These are phyloP conservation scores for Agrilus mali DNA, from an alignment of 2,888 invertebrate species.

Conservation along the genomic window DNA sequence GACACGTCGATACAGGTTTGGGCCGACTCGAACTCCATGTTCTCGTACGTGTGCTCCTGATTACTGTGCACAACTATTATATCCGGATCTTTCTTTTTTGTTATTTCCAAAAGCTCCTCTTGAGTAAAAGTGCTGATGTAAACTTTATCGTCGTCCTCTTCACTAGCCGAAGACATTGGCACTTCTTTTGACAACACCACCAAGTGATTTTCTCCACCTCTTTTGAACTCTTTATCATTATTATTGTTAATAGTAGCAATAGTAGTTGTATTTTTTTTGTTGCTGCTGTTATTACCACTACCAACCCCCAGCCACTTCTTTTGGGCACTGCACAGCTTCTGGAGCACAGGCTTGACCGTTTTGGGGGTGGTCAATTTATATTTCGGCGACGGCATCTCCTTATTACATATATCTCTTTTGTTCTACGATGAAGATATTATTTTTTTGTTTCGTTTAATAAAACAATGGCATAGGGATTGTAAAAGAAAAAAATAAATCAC, in stretches of 20 bases:
- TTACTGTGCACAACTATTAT: conserved; percentile 16
- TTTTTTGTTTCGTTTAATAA: too few species aligned
- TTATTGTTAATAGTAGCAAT: conserved; percentile 3
- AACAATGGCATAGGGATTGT: too few species aligned
- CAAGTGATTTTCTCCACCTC: conserved; percentile 4
- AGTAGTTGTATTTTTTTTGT: neutral
- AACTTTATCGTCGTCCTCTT: neutral
- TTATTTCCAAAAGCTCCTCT: neutral
- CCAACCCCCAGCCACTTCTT: conserved; percentile 20
- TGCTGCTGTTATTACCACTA: conserved; percentile 6
- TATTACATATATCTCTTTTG: conserved; percentile 1
- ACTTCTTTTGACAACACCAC: too few species aligned
- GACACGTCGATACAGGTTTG: too few species aligned
- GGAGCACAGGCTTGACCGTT: conserved; percentile 21
- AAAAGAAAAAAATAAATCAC: too few species aligned
- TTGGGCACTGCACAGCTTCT: conserved; percentile 24
- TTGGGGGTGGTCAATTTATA: conserved; percentile 18
- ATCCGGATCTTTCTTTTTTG: conserved; percentile 4
- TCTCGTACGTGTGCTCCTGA: conserved; percentile 22
- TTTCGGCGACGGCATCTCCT: conserved; percentile 24
- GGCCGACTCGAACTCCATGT: conserved; percentile 12
- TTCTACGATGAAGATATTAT: neutral
- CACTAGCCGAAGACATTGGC: neutral
- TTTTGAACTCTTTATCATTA: conserved; percentile 4
- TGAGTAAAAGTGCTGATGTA: neutral